Base-by-base conservation (phyloP, 2,888 invertebrate species). In the Tanypteryx hageni region DNA sequence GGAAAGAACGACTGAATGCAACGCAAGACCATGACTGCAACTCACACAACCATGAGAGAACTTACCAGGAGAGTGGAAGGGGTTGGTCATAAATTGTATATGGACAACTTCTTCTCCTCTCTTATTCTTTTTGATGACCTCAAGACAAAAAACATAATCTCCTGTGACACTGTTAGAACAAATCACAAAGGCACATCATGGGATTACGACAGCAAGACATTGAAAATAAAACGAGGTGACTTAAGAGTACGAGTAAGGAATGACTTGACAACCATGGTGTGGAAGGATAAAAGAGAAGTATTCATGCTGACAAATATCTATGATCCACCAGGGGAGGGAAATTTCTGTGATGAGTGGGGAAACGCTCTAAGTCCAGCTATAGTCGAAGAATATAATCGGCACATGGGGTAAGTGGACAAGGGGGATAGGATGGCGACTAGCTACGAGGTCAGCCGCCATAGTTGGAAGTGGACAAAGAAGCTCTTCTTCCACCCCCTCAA, bases 1-100 rank as follows among this genome's bases (percentile, higher is more conserved):
- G 22, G 31, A 82, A 82, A 27, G 82, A 82, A 5, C 7, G 8
- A 82, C 82, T 27, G 31, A 82, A 4, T 27, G 82, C 27, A 27
- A 82, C 31, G 31, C 22, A 82, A 27, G 82, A 82, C 82, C n/a
- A 82, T 82, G 27, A 27, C 82, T 27, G 27, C 82, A 82, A 82
- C 27, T 13, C 82, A 82, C 82, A 27, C 27, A 27, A 82, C 82
- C n/a, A 27, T 22, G 22, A 82, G 82, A 27, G 82, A 10, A 27
- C 82, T 82, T n/a, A 31, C 82, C 5, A 82, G 82, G 82, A 82
- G 82, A 82, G 82, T 82, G 27, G 82, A 82, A 82, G 82, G 31
- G 31, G 18, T 82, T 82, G 27, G 82, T 27, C 22, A 27, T 27
- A n/a, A n/a, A n/a, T n/a, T n/a, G n/a, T n/a, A n/a, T n/a, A n/a